Percentiles rank a stretch among this genome's conserved stretches.
Evolutionary conservation across 2,113 vertebrate genomes (phyloP).

Genomic region (Halcyon malimbica): DNA sequence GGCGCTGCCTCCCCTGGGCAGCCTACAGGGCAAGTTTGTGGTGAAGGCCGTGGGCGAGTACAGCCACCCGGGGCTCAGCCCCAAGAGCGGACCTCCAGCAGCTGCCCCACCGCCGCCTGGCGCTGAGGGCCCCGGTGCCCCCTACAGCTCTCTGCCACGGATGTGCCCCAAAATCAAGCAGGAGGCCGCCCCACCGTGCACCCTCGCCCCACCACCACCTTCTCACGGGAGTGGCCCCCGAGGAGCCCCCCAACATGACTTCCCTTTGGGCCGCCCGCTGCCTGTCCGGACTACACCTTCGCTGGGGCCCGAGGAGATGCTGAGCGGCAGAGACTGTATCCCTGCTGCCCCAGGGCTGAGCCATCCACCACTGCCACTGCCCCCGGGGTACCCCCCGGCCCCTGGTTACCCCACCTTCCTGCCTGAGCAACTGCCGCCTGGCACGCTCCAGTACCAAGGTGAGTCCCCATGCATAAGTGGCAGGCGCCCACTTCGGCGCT

Average conservation of each 20-base stretch:
- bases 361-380: constrained; percentile 79
- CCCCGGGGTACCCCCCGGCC: constrained; percentile 84
- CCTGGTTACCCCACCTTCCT: constrained; percentile 84
- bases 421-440: constrained; percentile 79
- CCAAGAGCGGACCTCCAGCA: constrained; percentile 73
- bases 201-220: constrained; percentile 67
- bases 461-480: constrained; percentile 56
- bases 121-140: constrained; percentile 71
- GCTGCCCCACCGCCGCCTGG: constrained; percentile 51
- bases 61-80: constrained; percentile 78
- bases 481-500: not conserved
- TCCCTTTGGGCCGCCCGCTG: constrained; percentile 77
- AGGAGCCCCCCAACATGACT: constrained; percentile 78
- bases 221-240: constrained; percentile 78
- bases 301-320: constrained; percentile 84
- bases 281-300: constrained; percentile 83
- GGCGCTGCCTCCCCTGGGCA: constrained; percentile 63
- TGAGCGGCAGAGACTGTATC: constrained; percentile 85
- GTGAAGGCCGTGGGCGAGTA: constrained; percentile 89
- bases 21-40: constrained; percentile 91
- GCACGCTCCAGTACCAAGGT: constrained; percentile 91
- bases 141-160: constrained; percentile 58
- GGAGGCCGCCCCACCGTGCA: constrained; percentile 84
- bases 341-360: constrained; percentile 68
- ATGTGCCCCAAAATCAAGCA: constrained; percentile 91